These are phyloP conservation scores for Oxytorus armatus DNA, from an alignment of 2,888 invertebrate species.

Conservation along the genomic window DNA sequence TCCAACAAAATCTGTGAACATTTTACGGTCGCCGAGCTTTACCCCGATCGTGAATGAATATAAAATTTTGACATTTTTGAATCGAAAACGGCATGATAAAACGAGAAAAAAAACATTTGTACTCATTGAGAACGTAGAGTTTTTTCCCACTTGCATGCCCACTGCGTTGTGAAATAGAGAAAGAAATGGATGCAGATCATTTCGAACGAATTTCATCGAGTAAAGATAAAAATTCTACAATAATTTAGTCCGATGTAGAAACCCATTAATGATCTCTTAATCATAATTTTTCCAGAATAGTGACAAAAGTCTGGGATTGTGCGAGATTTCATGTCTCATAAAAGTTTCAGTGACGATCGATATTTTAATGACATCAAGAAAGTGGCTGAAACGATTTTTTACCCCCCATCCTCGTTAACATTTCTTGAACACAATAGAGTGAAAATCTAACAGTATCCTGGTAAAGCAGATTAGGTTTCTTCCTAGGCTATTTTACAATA, in stretches of 20 bases:
- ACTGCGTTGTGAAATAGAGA: no score
- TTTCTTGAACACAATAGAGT: no score
- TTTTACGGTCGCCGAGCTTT: constrained; percentile 81
- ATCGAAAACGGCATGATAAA: neutral
- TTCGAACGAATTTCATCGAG: neutral
- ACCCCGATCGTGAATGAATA: constrained; percentile 77
- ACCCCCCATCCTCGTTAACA: no score
- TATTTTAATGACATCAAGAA: no score
- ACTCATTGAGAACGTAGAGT: neutral
- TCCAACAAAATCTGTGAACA: constrained; percentile 79
- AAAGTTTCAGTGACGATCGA: no score
- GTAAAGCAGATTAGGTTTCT: no score
- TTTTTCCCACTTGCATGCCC: no score
- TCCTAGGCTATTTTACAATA: no score
- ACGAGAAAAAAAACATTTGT: neutral
- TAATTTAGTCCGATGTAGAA: neutral
- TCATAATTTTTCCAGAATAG: neutral
- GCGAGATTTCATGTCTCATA: no score
- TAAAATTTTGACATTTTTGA: neutral
- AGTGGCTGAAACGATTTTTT: no score
- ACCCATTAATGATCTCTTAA: neutral
- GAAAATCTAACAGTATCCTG: no score
- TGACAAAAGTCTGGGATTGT: neutral
- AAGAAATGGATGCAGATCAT: neutral
- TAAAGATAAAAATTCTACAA: neutral